Percentiles rank a stretch among this genome's conserved stretches.
Evolutionary conservation across 2,113 vertebrate genomes (phyloP).

Genomic region (Orthonyx spaldingii): DNA sequence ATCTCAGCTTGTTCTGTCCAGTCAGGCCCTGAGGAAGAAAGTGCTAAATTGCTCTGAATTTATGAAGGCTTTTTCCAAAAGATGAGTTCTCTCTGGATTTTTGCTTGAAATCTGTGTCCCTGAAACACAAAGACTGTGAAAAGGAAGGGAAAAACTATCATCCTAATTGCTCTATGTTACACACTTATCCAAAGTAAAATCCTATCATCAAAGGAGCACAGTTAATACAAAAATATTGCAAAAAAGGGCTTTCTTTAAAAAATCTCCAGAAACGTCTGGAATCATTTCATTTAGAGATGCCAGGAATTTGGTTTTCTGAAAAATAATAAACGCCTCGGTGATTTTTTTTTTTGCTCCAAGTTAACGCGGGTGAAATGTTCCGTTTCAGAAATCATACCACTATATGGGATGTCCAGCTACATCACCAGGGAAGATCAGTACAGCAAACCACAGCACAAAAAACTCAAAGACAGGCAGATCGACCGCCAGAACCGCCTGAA

Average conservation of each 20-base stretch:
- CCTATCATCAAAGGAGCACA: neutral
- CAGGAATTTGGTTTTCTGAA: neutral
- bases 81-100: neutral
- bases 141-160: neutral
- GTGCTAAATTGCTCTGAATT: neutral
- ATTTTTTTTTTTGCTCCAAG: neutral
- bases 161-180: neutral
- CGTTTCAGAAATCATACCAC: slow-evolving; percentile 88
- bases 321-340: accelerated
- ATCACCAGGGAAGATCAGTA: slow-evolving; percentile 91
- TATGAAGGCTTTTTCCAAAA: neutral
- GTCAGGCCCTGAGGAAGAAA: neutral
- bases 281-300: neutral
- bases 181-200: neutral
- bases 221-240: neutral
- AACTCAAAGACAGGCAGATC: slow-evolving; percentile 88
- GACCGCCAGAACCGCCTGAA: slow-evolving; percentile 93
- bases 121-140: neutral
- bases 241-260: neutral
- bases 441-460: slow-evolving; percentile 93
- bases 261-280: neutral
- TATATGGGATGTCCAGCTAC: slow-evolving; percentile 95
- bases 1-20: neutral
- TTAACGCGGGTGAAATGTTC: neutral
- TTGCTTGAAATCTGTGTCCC: neutral